These are phyloP conservation scores for Lutraria rhynchaena DNA, from an alignment of 1,140 invertebrate species.

Conservation along the genomic window DNA sequence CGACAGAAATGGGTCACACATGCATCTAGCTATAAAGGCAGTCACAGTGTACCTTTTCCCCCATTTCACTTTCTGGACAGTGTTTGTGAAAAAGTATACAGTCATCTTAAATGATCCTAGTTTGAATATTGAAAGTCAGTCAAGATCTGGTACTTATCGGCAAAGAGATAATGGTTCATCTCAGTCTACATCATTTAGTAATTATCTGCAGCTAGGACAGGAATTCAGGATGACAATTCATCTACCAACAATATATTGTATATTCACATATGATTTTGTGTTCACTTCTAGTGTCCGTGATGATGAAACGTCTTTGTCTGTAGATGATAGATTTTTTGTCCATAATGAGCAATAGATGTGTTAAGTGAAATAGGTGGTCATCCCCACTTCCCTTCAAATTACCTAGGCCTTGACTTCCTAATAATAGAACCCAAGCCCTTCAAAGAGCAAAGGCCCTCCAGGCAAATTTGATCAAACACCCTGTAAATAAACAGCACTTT, in stretches of 20 bases:
- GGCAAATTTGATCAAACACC: not conserved
- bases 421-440: conserved; percentile 50
- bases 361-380: conserved; percentile 36
- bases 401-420: conserved; percentile 45
- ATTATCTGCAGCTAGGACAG: too few species aligned
- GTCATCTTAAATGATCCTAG: not conserved
- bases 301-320: conserved; percentile 29
- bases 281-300: conserved; percentile 17
- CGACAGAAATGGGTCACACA: not conserved
- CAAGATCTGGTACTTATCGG: too few species aligned
- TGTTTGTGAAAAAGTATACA: not conserved
- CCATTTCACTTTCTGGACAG: not conserved
- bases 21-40: not conserved
- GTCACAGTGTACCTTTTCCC: not conserved
- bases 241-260: too few species aligned
- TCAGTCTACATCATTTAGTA: too few species aligned
- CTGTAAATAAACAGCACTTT: conserved; percentile 44
- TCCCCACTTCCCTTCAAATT: conserved; percentile 59
- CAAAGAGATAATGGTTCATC: too few species aligned
- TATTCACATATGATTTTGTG: conserved; percentile 20
- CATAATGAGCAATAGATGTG: conserved; percentile 51
- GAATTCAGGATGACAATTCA: too few species aligned
- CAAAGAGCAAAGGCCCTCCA: conserved; percentile 46
- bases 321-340: not conserved
- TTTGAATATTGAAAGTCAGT: not conserved